Base-by-base conservation (phyloP, 2,888 invertebrate genomes). In the Hirudinaria manillensis region DNA sequence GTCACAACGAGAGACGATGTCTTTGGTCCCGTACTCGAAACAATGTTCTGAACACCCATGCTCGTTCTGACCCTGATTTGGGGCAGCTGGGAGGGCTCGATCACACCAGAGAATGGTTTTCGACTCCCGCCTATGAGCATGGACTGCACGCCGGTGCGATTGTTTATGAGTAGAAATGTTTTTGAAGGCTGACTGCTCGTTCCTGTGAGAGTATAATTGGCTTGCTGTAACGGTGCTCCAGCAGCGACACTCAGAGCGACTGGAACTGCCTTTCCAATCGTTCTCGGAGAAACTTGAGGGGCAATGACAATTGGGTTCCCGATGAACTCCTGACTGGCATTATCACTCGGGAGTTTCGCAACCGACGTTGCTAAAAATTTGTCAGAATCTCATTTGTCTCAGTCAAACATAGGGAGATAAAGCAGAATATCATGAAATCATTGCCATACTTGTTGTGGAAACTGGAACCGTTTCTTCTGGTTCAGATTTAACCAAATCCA, bases 401-500 rank as follows among this genome's bases (percentile, higher is more conserved):
- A 45, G 45, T 45, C 45, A 45, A 45, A 45, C 16, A 45, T 10
- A 45, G 16, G 45, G 45, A 16, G 45, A 45, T 45, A 45, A 45
- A 45, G 45, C 13, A 45, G 45, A 45, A 45, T 45, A 45, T 45
- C 16, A 45, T 45, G 7, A 61, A 61, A 61, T 27, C 29, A 27
- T 29, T 61, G 7, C 61, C 24, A 27, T 61, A 61, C 61, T 61
- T 29, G 61, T 19, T 16, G 29, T 61, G 24, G 68, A 34, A 34
- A 34, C n/a, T 6, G n/a, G 32, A 13, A 68, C 2, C 13, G 32
- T n/a, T 29, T 72, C 72, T 55, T 51, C 53, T 13, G 72, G 72
- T n/a, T 72, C 72, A n/a, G 72, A 72, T 34, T 72, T 72, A 34
- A 72, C 45, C 34, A 32, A 27, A 29, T 72, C 72, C 72, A 72